Base-by-base conservation (phyloP, 2,113 vertebrate species). In the Phodopus roborovskii region DNA sequence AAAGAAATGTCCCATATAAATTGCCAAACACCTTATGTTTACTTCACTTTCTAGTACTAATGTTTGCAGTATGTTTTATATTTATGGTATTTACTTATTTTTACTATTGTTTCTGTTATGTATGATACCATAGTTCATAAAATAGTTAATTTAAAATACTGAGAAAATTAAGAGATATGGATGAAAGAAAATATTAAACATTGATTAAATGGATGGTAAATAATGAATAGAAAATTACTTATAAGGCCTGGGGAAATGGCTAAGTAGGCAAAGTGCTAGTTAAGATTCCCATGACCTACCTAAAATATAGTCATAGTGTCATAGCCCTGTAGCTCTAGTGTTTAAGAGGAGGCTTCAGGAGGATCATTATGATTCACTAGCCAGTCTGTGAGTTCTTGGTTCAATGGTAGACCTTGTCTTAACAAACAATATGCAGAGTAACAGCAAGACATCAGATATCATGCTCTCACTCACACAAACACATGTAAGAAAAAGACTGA, bases 151-250 rank as follows among this genome's bases (percentile, higher is more conserved):
- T 94, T 82, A 66, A 70, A 92, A 82, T 90, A 87, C 12, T 90
- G 64, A 91, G n/a, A 77, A 77, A 92, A 7, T 6, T 56, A 74
- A 82, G 9, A 53, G 16, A 39, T 56, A 33, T 24, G 11, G 26
- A 68, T 75, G 19, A 89, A 78, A 84, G 17, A 77, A 88, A 96
- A 56, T 20, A 50, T 83, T 62, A 84, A 92, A 85, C 48, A 28
- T 53, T n/a, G 48, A 28, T 88, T 93, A 71, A 90, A 58, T 77
- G 64, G 85, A 5, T 17, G n/a, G 20, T 84, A n/a, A 20, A 84
- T 11, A 86, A 17, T 6, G 7, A 87, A 70, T 20, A 82, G 24
- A 94, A 78, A 68, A 84, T 62, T 73, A 13, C 3, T 73, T 24
- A 26, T 30, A 45, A 10, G 82, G 5, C 16, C 4, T 33, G 15